Evolutionary conservation across 2,797 vertebrate species (phyloP).

Genomic region (Molossus molossus): DNA sequence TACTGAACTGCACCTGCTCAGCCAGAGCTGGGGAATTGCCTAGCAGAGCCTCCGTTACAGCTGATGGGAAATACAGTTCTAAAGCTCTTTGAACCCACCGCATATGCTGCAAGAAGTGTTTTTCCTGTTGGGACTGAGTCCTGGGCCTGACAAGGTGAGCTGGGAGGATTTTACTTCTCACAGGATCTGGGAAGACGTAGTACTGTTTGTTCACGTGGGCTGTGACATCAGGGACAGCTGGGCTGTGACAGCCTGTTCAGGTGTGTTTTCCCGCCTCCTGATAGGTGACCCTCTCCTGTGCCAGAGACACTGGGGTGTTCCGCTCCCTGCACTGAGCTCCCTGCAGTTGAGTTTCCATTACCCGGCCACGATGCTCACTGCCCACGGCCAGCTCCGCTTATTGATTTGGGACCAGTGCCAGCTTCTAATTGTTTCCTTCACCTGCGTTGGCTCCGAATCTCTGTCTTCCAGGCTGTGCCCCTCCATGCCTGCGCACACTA

Average conservation of each 20-base stretch:
- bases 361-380: constrained; percentile 50
- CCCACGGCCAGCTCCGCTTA: constrained; percentile 79
- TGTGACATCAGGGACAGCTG: background rate
- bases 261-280: background rate
- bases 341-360: constrained; percentile 81
- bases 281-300: constrained; percentile 67
- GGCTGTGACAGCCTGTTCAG: background rate
- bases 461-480: constrained; percentile 59
- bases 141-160: constrained; percentile 17
- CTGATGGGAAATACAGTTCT: constrained; percentile 77
- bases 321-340: constrained; percentile 40
- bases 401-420: constrained; percentile 86
- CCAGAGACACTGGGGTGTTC: background rate
- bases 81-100: constrained; percentile 54
- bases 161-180: constrained; percentile 35
- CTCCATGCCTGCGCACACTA: constrained; percentile 21
- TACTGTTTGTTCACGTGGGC: background rate
- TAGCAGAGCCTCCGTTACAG: constrained; percentile 70
- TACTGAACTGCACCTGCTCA: constrained; percentile 82
- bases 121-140: constrained; percentile 33
- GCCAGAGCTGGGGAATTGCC: constrained; percentile 62
- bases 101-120: constrained; percentile 57
- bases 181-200: background rate
- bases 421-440: constrained; percentile 85
- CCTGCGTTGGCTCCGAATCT: constrained; percentile 80